A percentile compares a stretch with the other conserved stretches of the same genome.
Evolutionary conservation across 1,140 invertebrate species (phyloP).

Genomic region (Apis dorsata): DNA sequence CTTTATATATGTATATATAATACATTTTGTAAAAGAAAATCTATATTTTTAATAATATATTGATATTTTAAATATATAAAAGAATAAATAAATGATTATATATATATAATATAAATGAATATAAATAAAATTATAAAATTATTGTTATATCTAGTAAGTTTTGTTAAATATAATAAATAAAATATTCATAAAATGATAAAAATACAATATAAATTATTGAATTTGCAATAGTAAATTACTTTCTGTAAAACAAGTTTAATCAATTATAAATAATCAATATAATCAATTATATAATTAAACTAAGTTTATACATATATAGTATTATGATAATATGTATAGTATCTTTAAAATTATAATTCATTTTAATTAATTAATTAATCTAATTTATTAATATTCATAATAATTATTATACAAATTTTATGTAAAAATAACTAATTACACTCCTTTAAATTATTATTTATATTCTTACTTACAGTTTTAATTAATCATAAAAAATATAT

Average conservation of each 20-base stretch:
- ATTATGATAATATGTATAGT: too few relatives aligned
- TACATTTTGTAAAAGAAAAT: slow-evolving; percentile 7
- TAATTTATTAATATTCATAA: neutral
- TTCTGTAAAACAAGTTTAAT: neutral
- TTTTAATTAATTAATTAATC: neutral
- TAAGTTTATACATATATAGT: neutral
- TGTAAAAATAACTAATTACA: neutral
- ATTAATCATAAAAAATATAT: neutral
- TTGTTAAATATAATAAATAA: neutral
- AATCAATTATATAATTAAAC: neutral
- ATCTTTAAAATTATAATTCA: too few relatives aligned
- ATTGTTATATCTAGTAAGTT: neutral
- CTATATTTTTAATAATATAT: slow-evolving; percentile 1
- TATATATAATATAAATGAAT: too few relatives aligned
- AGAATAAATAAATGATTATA: too few relatives aligned
- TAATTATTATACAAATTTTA: neutral
- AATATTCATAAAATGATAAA: neutral
- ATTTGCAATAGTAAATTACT: neutral
- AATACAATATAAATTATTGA: neutral
- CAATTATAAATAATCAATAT: too few relatives aligned
- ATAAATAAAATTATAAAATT: neutral
- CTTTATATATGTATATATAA: slow-evolving; percentile 29
- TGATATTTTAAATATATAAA: neutral
- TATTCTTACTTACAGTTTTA: neutral
- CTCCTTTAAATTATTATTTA: neutral